Conservation (phyloP, 2,888 invertebrate genomes). For the Toxonevra muliebris region DNA sequence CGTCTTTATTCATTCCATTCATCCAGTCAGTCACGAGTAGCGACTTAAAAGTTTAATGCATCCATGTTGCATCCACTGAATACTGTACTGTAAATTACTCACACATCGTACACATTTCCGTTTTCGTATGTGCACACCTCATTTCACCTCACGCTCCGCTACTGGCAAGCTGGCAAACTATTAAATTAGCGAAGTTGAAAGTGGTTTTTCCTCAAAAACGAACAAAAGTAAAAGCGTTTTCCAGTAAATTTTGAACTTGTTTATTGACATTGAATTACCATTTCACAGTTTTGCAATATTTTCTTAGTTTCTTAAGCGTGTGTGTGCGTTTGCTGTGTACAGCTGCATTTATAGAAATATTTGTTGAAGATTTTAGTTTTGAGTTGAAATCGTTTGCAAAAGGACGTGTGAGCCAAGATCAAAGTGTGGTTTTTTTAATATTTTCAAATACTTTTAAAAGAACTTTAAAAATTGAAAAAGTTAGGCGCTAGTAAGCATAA, state of each 20-base stretch:
- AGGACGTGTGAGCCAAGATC: not conserved
- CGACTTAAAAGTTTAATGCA: not conserved
- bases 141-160: not conserved
- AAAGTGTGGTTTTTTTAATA: too few species aligned
- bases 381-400: slow-evolving; percentile 14
- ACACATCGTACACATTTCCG: slow-evolving; percentile 15
- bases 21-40: not conserved
- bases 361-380: slow-evolving; percentile 14
- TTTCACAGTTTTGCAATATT: slow-evolving; percentile 16
- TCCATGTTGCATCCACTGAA: not conserved
- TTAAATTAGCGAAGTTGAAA: slow-evolving; percentile 29
- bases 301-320: slow-evolving; percentile 28
- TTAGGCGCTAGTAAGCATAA: too few species aligned
- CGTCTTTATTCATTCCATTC: not conserved
- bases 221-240: slow-evolving; percentile 38
- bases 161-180: too few species aligned
- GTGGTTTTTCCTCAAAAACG: slow-evolving; percentile 42
- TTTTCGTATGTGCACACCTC: not conserved
- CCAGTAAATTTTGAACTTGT: slow-evolving; percentile 27
- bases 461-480: too few species aligned
- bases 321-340: not conserved
- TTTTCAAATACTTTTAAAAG: too few species aligned
- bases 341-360: not conserved
- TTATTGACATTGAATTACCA: slow-evolving; percentile 41
- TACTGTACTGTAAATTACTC: not conserved